These are phyloP conservation scores for Halictus ligatus DNA, from an alignment of 2,888 invertebrate species.

Conservation along the genomic window DNA sequence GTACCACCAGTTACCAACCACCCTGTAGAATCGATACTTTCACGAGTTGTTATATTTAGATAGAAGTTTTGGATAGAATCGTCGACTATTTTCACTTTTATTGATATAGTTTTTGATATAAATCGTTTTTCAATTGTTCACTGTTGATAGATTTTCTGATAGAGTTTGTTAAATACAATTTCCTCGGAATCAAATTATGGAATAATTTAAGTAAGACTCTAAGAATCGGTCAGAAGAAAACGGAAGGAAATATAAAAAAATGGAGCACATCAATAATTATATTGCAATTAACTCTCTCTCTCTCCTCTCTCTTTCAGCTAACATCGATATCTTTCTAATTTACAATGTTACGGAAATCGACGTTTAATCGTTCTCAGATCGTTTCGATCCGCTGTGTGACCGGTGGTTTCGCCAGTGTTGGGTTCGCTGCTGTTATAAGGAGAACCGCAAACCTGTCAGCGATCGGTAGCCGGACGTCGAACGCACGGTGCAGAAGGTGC, in stretches of 20 bases:
- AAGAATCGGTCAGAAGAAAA: no score
- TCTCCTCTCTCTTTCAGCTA: no score
- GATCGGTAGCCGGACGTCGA: slow-evolving; percentile 64
- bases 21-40: neutral
- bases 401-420: slow-evolving; percentile 43
- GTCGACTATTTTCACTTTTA: neutral
- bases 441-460: slow-evolving; percentile 83
- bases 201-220: no score
- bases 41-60: neutral
- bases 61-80: neutral
- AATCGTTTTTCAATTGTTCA: neutral
- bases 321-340: no score
- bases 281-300: no score
- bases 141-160: neutral
- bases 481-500: slow-evolving; percentile 14
- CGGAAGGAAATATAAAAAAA: no score
- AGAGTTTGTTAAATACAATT: no score
- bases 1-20: no score
- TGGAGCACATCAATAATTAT: no score
- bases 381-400: slow-evolving; percentile 29
- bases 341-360: neutral
- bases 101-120: neutral
- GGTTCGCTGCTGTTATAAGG: slow-evolving; percentile 79
- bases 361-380: slow-evolving; percentile 2
- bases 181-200: no score